Percentiles rank a stretch among this genome's conserved stretches.
Conservation (phyloP, 2,888 invertebrate species). For the Desoria tigrina region DNA sequence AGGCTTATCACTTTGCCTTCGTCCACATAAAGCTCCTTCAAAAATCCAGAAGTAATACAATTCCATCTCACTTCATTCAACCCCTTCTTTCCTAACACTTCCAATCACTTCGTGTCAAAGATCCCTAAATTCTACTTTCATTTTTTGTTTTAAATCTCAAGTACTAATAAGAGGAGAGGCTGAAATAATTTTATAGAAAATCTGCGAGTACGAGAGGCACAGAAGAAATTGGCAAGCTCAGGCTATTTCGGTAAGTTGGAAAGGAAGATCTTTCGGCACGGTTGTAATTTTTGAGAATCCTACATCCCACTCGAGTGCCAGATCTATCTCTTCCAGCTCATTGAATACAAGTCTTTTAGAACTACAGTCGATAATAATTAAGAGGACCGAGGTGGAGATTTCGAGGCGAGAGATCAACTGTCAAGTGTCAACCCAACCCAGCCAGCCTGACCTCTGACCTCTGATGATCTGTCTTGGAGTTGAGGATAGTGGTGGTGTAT, state of each 20-base stretch:
- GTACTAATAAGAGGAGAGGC: too few relatives aligned
- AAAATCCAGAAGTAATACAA: constrained; percentile 12
- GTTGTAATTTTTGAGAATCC: constrained; percentile 50
- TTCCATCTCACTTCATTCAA: constrained; percentile 11
- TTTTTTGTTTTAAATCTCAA: too few relatives aligned
- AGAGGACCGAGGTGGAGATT: not conserved
- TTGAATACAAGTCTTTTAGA: constrained; percentile 54
- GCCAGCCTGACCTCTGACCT: constrained; percentile 1
- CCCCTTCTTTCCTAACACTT: not conserved
- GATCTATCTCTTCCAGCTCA: constrained; percentile 77
- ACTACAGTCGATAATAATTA: not conserved
- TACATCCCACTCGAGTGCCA: constrained; percentile 61
- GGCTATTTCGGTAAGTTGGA: constrained; percentile 62
- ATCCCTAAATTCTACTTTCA: too few relatives aligned
- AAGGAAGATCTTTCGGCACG: constrained; percentile 66
- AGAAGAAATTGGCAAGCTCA: too few relatives aligned
- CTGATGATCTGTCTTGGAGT: not conserved
- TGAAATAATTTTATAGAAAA: too few relatives aligned
- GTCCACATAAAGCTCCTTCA: constrained; percentile 17
- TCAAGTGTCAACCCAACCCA: not conserved
- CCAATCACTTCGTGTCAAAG: too few relatives aligned
- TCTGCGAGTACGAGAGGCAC: not conserved
- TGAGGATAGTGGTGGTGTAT: too few relatives aligned
- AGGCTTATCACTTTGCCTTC: constrained; percentile 11
- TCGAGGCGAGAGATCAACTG: too few relatives aligned